These are phyloP conservation scores for Dryomyza anilis DNA, from an alignment of 2,888 invertebrate species.

Conservation along the genomic window DNA sequence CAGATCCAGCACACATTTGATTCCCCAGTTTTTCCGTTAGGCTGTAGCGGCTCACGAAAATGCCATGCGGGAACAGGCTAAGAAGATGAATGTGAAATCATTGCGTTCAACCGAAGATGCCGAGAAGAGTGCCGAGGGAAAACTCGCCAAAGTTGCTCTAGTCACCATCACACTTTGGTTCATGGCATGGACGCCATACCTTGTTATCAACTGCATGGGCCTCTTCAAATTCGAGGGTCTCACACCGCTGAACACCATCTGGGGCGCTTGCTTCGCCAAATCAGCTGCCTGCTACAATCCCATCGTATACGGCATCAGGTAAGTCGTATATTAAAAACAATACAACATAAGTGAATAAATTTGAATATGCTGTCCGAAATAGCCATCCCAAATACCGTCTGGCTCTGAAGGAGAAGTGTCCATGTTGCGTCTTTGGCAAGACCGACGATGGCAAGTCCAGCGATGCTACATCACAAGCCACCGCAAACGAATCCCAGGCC, in stretches of 20 bases:
- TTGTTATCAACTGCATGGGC: slow-evolving; percentile 81
- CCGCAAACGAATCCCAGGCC: slow-evolving; percentile 49
- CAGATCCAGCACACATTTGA: neutral
- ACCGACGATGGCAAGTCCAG: slow-evolving; percentile 56
- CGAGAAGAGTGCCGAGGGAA: slow-evolving; percentile 82
- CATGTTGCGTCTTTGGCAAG: slow-evolving; percentile 63
- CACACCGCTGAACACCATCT: slow-evolving; percentile 81
- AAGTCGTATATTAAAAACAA: slow-evolving; percentile 34
- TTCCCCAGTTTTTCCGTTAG: slow-evolving; percentile 50
- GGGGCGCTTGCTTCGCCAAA: slow-evolving; percentile 91
- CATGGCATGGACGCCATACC: slow-evolving; percentile 91
- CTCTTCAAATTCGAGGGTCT: slow-evolving; percentile 76
- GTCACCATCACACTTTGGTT: slow-evolving; percentile 91
- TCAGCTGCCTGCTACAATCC: slow-evolving; percentile 90
- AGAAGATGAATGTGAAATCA: slow-evolving; percentile 92
- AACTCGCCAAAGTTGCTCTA: slow-evolving; percentile 87
- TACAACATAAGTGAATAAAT: neutral
- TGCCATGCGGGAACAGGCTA: slow-evolving; percentile 86
- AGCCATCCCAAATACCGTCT: slow-evolving; percentile 69
- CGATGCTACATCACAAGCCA: slow-evolving; percentile 57
- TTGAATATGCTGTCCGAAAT: too few species aligned
- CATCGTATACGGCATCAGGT: slow-evolving; percentile 90
- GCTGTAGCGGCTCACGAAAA: slow-evolving; percentile 86
- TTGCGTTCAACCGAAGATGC: slow-evolving; percentile 78
- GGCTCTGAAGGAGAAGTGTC: slow-evolving; percentile 68